Base-by-base conservation (phyloP, 1,140 invertebrate genomes). In the Dysdera silvatica region DNA sequence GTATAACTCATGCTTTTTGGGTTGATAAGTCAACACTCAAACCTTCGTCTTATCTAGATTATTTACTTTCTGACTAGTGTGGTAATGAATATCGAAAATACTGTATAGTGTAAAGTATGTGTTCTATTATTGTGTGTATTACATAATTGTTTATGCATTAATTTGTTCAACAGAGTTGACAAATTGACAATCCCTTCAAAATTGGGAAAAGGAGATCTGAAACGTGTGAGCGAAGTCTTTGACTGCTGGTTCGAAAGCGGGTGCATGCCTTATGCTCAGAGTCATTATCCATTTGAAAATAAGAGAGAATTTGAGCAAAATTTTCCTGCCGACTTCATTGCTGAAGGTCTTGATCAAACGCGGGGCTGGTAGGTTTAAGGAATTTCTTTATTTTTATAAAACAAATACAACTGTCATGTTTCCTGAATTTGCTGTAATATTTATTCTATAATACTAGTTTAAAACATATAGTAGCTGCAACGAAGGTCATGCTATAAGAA, bases 211-310 rank as follows among this genome's bases (percentile, higher is more conserved):
- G 88, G 91, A 16, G 85, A 87, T 14, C 76, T 99, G 16, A 83
- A 81, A 61, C 82, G 97, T 63, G 84, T 99, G 24, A 74, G 85
- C 4, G 95, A 99, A 78, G 97, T 99, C 0, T 99, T 99, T 80
- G 97, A 99, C 77, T 99, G 97, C 75, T 99, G 97, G 97, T 99
- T 99, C 79, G 97, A 99, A 76, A 97, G 93, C 18, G 97, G 96
- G 7, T 94, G 92, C 4, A 99, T 99, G 97, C 97, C 97, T 3
- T 81, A 81, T 64, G 79, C 79, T 26, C 80, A 81, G 67, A 81
- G 84, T 65, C 97, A 99, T 79, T 99, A 94, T 78, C 97, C 97
- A 7, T 95, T 95, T 78, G 90, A 99, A 75, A 86, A 88, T 69
- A 81, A 80, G 59, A 88, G 91, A 73, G 85, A 92, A 48, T 99